These are phyloP conservation scores for Torymus auratus DNA, from an alignment of 2,888 invertebrate genomes.

Conservation along the genomic window DNA sequence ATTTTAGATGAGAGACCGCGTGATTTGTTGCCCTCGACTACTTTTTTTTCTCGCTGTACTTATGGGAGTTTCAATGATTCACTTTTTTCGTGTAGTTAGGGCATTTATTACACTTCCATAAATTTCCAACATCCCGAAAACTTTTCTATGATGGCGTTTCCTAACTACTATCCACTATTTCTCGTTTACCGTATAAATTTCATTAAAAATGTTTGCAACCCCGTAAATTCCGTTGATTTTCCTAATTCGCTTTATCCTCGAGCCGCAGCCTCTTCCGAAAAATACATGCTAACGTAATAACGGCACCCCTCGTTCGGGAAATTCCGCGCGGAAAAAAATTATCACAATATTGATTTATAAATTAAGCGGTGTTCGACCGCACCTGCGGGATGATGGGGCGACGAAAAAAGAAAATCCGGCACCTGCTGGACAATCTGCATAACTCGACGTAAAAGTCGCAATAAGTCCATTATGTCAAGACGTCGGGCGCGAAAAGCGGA, in stretches of 20 bases:
- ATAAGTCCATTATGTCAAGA: constrained; percentile 55
- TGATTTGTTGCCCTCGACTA: constrained; percentile 46
- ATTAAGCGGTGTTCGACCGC: constrained; percentile 39
- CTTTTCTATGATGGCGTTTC: too few species aligned
- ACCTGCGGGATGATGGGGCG: not conserved
- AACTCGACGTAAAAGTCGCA: constrained; percentile 57
- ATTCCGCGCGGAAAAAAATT: constrained; percentile 25
- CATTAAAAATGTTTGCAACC: too few species aligned
- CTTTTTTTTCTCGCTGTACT: not conserved
- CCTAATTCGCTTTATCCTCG: too few species aligned
- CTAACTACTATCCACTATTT: too few species aligned
- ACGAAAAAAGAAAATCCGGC: constrained; percentile 37
- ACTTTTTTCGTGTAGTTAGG: not conserved
- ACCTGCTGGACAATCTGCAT: constrained; percentile 54
- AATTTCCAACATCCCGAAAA: not conserved
- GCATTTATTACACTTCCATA: constrained; percentile 4
- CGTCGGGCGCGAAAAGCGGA: constrained; percentile 32
- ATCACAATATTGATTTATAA: constrained; percentile 58
- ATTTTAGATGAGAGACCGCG: constrained; percentile 45
- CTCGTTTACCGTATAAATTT: too few species aligned
- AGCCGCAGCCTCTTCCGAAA: too few species aligned
- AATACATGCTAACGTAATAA: too few species aligned
- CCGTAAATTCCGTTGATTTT: too few species aligned
- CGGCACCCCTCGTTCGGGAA: too few species aligned
- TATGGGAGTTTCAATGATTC: not conserved